A percentile compares a stretch with the other conserved stretches of the same genome.
phyloP scores from a whole-genome alignment of 2,113 vertebrate species.

The Paralichthys olivaceus region DNA sequence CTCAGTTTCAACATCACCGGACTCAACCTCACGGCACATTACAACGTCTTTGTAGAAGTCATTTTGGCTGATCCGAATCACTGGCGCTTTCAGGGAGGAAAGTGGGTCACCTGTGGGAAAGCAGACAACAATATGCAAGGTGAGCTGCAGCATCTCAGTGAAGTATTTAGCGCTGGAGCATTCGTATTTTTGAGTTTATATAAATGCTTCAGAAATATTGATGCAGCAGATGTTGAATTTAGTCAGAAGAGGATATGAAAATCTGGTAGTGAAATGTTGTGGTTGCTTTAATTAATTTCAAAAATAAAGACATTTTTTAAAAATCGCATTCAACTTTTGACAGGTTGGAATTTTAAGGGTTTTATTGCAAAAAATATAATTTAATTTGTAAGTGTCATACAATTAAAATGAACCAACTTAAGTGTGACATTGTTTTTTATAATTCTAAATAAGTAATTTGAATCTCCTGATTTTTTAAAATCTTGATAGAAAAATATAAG shows the following conservation, averaged over 20 bases:
- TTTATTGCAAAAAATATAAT: neutral
- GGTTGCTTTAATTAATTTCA: neutral
- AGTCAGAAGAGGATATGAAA: neutral
- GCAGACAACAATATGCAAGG: conserved; percentile 99
- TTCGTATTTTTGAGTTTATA: neutral
- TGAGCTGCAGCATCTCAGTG: conserved; percentile 54
- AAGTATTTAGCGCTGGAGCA: neutral
- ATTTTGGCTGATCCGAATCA: conserved; percentile 97
- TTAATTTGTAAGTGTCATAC: neutral
- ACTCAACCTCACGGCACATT: conserved; percentile 95
- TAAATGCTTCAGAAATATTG: neutral
- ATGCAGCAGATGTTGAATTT: neutral
- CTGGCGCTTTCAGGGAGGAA: conserved; percentile 98
- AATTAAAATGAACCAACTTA: too few species aligned
- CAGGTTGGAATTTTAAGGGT: neutral
- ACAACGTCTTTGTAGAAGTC: conserved; percentile 98
- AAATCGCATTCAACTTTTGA: neutral
- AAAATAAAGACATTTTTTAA: neutral
- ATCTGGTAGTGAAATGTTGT: neutral
- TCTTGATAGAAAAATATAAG: neutral
- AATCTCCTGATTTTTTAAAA: neutral
- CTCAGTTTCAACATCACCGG: conserved; percentile 99
- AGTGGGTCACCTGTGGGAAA: conserved; percentile 99
- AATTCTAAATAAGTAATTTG: neutral
- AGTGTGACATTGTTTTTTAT: neutral